Percentiles rank a stretch among this genome's conserved stretches.
phyloP scores from a whole-genome alignment of 2,113 vertebrate species.

The Malurus melanocephalus region DNA sequence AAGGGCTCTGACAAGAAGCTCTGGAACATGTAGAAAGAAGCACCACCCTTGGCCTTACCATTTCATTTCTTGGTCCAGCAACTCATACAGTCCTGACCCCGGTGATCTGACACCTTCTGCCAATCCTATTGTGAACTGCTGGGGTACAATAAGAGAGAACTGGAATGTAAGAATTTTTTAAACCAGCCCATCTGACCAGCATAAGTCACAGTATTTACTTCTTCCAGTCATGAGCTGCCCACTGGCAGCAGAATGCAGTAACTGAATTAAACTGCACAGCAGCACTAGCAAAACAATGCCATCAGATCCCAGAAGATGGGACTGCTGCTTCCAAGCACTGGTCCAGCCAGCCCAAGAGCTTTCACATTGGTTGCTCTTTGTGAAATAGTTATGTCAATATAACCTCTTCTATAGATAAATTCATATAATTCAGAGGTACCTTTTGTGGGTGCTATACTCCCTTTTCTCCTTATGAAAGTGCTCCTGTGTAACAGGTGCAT shows the following conservation, averaged over 20 bases:
- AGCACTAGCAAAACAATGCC: neutral
- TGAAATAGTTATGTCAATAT: neutral
- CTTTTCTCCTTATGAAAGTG: neutral
- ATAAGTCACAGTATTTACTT: neutral
- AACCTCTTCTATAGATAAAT: neutral
- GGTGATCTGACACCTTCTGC: neutral
- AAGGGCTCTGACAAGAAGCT: neutral
- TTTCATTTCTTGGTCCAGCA: neutral
- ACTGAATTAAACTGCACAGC: neutral
- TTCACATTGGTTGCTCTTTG: neutral
- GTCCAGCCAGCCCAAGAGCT: neutral
- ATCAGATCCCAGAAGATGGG: neutral
- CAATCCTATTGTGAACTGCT: neutral
- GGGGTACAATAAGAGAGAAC: neutral
- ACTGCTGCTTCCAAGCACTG: neutral
- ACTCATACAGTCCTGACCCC: neutral
- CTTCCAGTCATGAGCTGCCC: neutral
- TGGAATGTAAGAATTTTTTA: neutral
- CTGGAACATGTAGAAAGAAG: neutral
- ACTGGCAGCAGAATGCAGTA: neutral
- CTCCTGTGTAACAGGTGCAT: neutral
- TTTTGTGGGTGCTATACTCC: neutral
- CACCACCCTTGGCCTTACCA: neutral
- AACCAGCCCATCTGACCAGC: neutral
- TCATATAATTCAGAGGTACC: neutral